A percentile compares a stretch with the other conserved stretches of the same genome.
Conservation (phyloP, 2,113 vertebrate genomes). For the Brachyistius frenatus region DNA sequence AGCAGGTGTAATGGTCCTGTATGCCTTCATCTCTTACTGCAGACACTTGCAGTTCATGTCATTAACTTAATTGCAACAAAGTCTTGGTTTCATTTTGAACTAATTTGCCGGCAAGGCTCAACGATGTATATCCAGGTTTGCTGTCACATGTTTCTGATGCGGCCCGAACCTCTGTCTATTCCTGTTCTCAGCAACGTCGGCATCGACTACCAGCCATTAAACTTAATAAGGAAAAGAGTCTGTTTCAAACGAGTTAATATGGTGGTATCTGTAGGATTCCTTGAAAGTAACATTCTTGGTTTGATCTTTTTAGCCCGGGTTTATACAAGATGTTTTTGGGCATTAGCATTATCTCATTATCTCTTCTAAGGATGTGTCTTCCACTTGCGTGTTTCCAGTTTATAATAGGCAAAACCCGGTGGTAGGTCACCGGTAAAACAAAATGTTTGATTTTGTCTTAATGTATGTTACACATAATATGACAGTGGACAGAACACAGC, state of each 20-base stretch:
- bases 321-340: conserved; percentile 1
- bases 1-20: not conserved
- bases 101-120: not conserved
- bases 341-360: conserved; percentile 16
- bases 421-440: conserved; percentile 36
- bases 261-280: not conserved
- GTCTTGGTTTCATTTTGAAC: not conserved
- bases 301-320: not conserved
- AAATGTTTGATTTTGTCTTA: conserved; percentile 41
- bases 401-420: conserved; percentile 30
- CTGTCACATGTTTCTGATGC: not conserved
- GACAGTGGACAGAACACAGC: conserved; percentile 53
- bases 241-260: not conserved
- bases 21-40: not conserved
- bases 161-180: not conserved
- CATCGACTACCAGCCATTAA: conserved; percentile 1
- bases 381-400: conserved; percentile 25
- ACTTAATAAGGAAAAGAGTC: not conserved
- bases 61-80: conserved; percentile 17
- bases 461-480: conserved; percentile 39
- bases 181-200: not conserved
- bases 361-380: conserved; percentile 2
- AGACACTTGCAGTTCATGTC: not conserved
- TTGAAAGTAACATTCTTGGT: not conserved
- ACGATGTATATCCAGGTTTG: not conserved